Evolutionary conservation across 2,888 invertebrate genomes (phyloP).

Genomic region (Exocentrus adspersus): DNA sequence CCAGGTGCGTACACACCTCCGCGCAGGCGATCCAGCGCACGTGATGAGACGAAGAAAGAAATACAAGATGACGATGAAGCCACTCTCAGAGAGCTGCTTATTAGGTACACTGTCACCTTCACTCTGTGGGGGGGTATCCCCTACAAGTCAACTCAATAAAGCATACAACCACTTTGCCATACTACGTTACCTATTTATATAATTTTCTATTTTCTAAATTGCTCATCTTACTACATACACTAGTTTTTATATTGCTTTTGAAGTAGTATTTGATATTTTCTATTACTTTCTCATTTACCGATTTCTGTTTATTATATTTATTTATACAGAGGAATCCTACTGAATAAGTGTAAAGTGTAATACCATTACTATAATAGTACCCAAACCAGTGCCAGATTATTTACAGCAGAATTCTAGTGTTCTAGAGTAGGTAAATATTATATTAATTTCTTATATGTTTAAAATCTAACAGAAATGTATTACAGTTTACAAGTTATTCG

Average conservation of each 20-base stretch:
- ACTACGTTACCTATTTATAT: slow-evolving; percentile 14
- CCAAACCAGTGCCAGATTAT: too few species aligned
- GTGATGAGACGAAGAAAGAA: slow-evolving; percentile 87
- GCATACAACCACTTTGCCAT: slow-evolving; percentile 15
- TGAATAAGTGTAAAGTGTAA: slow-evolving; percentile 21
- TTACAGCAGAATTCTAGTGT: too few species aligned
- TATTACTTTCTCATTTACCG: slow-evolving; percentile 10
- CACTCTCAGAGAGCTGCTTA: slow-evolving; percentile 93
- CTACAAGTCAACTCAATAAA: slow-evolving; percentile 9
- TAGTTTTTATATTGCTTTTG: slow-evolving; percentile 23
- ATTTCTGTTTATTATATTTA: slow-evolving; percentile 9
- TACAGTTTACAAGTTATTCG: slow-evolving; percentile 13
- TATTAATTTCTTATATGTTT: too few species aligned
- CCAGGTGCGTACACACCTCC: slow-evolving; percentile 57
- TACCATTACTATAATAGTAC: too few species aligned
- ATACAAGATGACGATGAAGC: slow-evolving; percentile 81
- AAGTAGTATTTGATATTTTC: slow-evolving; percentile 18
- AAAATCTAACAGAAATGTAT: too few species aligned
- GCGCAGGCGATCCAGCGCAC: slow-evolving; percentile 62
- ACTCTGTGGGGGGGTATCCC: slow-evolving; percentile 9
- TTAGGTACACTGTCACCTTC: slow-evolving; percentile 74
- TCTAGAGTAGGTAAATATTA: too few species aligned
- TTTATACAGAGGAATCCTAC: slow-evolving; percentile 18
- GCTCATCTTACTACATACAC: slow-evolving; percentile 21
- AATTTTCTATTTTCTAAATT: slow-evolving; percentile 14